phyloP scores from a whole-genome alignment of 2,797 vertebrate genomes.

The Dendrocincla tyrannina region DNA sequence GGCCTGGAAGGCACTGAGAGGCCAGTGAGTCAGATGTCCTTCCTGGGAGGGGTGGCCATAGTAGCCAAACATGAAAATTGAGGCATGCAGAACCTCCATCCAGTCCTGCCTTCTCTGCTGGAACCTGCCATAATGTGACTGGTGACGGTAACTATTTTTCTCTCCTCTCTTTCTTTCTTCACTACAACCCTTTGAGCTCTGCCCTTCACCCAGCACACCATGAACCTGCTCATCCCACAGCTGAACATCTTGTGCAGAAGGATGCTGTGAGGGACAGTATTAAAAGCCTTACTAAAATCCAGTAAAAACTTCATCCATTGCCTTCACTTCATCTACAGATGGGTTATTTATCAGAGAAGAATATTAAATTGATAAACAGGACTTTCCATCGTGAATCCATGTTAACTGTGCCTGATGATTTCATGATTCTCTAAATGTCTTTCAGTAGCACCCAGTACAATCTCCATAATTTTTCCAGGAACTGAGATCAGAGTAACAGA shows the following conservation, averaged over 20 bases:
- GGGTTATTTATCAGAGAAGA: not conserved
- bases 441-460: not conserved
- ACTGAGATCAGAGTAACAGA: not conserved
- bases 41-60: not conserved
- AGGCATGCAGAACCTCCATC: not conserved
- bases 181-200: not conserved
- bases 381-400: not conserved
- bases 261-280: not conserved
- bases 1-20: not conserved
- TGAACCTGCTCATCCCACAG: too few relatives aligned
- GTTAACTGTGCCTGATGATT: not conserved
- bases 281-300: not conserved
- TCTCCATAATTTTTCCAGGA: not conserved
- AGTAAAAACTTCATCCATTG: not conserved
- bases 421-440: not conserved
- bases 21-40: not conserved
- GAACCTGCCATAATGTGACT: not conserved
- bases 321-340: not conserved
- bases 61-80: not conserved
- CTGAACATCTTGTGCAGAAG: not conserved
- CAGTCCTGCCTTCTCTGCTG: not conserved
- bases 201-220: not conserved
- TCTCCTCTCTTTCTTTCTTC: not conserved
- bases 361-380: not conserved
- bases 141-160: not conserved